A percentile compares a stretch with the other conserved stretches of the same genome.
Conservation (phyloP, 1,140 invertebrate genomes). For the Holcopasites calliopsidis region DNA sequence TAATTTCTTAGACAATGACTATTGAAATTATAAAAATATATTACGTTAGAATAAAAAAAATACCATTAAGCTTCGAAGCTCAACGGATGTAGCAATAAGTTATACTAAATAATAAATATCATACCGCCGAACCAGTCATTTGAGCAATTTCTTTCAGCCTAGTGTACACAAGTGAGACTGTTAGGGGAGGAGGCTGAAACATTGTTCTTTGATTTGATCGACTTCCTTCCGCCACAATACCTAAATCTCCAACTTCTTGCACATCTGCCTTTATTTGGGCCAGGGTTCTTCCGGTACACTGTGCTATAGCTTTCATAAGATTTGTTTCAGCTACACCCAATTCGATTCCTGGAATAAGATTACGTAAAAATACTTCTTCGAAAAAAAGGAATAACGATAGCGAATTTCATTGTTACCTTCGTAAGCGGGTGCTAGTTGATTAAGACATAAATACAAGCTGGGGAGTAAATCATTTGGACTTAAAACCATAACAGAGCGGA, state of each 20-base stretch:
- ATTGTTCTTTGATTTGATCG: conserved; percentile 94
- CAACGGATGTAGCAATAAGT: too few relatives aligned
- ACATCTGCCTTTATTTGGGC: conserved; percentile 93
- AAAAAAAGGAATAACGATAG: neutral
- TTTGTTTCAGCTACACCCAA: conserved; percentile 96
- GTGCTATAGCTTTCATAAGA: conserved; percentile 96
- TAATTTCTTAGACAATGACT: conserved; percentile 93
- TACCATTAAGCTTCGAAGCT: too few relatives aligned
- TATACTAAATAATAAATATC: too few relatives aligned
- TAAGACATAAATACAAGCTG: conserved; percentile 96
- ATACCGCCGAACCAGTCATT: conserved; percentile 89
- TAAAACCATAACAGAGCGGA: conserved; percentile 94
- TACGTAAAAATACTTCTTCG: neutral
- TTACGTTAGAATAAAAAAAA: neutral
- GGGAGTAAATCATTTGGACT: conserved; percentile 93
- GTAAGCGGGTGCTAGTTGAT: conserved; percentile 96
- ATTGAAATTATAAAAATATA: conserved; percentile 74
- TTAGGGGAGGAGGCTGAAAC: conserved; percentile 87
- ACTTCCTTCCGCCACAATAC: conserved; percentile 95
- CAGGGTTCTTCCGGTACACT: conserved; percentile 92
- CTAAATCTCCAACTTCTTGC: conserved; percentile 92
- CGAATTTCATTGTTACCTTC: conserved; percentile 81
- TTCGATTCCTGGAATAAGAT: conserved; percentile 81
- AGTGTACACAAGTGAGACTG: conserved; percentile 87
- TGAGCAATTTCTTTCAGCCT: conserved; percentile 95